Base-by-base conservation (phyloP, 2,797 vertebrate species). In the Macropodus opercularis region DNA sequence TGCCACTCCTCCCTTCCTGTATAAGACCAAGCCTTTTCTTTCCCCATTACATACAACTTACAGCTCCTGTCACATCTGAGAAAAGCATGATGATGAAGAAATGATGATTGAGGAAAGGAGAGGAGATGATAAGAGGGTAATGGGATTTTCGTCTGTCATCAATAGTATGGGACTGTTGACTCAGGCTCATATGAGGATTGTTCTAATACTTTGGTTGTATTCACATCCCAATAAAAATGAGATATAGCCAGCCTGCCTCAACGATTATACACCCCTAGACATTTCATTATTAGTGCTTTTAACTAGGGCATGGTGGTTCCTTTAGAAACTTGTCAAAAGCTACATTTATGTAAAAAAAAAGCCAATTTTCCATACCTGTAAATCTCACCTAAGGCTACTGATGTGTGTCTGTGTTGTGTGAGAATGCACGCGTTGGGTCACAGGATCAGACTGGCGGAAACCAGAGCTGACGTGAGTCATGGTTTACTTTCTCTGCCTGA, bases 401-500 rank as follows among this genome's bases (percentile, higher is more conserved):
- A n/a, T 47, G 31, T 26, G 12, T 31, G 8, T 3, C 14, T 42
- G 44, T 60, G 18, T 54, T 49, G 43, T 32, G 40, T 13, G 70
- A 5, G 26, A 6, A 48, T 61, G 50, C 60, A 17, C 5, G 22
- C 43, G 61, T 39, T 27, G 51, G 74, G 83, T 83, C 73, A 87
- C 18, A 59, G 52, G 85, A 87, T 84, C 83, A 46, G 66, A 26
- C 52, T 13, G 12, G 49, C 34, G 46, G 87, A 84, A 89, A 90
- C 82, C 34, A 47, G 79, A 89, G 79, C 81, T 52, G 55, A 68
- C 75, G 55, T 24, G 54, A 62, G 72, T 79, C 80, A 75, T 6
- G 69, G 70, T 73, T 83, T 80, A 86, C 88, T 89, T 86, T 89
- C 87, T 55, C 85, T 49, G 44, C 69, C 74, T 63, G 69, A 64